These are phyloP conservation scores for Pollenia griseotomentosa DNA, from an alignment of 2,888 invertebrate species.

Conservation along the genomic window DNA sequence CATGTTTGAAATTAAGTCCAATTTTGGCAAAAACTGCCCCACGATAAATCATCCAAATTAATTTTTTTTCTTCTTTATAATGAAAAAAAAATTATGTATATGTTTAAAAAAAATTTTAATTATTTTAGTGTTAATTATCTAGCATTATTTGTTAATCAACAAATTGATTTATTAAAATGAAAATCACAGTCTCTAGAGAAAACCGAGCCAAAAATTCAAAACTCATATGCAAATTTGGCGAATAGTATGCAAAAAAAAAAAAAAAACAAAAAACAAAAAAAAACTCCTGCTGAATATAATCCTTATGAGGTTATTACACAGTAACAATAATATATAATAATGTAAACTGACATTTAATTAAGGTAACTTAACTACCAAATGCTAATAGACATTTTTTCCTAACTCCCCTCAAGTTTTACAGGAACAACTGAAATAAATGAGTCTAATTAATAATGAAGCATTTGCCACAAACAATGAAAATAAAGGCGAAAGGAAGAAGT, in stretches of 20 bases:
- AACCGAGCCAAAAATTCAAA: constrained; percentile 18
- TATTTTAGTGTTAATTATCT: constrained; percentile 62
- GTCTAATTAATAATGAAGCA: constrained; percentile 84
- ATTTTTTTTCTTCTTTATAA: not conserved
- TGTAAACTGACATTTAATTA: constrained; percentile 82
- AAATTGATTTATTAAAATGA: constrained; percentile 83
- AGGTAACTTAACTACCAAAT: constrained; percentile 80
- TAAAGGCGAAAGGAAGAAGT: not conserved
- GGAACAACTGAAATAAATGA: constrained; percentile 78
- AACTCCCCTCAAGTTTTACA: constrained; percentile 44
- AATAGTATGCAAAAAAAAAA: constrained; percentile 11
- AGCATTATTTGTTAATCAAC: constrained; percentile 79
- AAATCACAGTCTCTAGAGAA: constrained; percentile 72
- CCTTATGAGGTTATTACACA: constrained; percentile 58
- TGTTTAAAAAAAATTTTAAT: constrained; percentile 45
- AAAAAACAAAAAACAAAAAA: not conserved
- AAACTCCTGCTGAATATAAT: constrained; percentile 4
- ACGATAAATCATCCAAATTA: too few species aligned
- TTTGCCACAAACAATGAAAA: constrained; percentile 80
- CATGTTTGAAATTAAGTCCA: too few species aligned
- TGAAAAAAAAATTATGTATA: constrained; percentile 11
- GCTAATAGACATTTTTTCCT: constrained; percentile 63
- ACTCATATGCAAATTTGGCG: constrained; percentile 79
- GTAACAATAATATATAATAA: constrained; percentile 71
- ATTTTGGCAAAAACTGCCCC: too few species aligned